Percentiles rank a stretch among this genome's conserved stretches.
Conservation (phyloP, 2,797 vertebrate species). For the Apodemus agrarius region DNA sequence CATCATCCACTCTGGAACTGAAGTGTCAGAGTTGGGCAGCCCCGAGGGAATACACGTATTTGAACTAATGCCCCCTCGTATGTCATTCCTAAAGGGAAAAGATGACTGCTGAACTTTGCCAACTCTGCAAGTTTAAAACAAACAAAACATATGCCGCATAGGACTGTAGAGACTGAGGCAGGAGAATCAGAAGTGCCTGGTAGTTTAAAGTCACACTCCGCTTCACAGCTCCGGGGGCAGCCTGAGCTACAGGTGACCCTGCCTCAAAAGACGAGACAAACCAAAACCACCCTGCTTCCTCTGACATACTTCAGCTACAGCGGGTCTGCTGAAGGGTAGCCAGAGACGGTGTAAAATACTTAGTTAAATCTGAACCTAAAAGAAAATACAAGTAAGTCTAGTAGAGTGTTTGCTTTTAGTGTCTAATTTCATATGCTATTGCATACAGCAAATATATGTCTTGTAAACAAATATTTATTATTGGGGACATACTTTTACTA, state of each 20-base stretch:
- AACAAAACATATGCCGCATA: neutral
- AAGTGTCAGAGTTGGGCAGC: neutral
- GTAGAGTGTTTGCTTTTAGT: neutral
- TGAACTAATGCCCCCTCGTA: neutral
- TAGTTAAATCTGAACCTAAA: conserved; percentile 42
- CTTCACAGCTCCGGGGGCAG: neutral
- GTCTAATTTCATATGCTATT: conserved; percentile 9
- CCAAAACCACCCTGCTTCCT: neutral
- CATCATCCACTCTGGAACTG: neutral
- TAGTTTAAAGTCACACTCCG: neutral
- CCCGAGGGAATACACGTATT: neutral
- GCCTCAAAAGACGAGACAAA: neutral
- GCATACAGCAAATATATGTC: neutral
- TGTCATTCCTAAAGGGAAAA: neutral
- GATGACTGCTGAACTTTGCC: neutral
- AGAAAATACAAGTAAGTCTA: conserved; percentile 3
- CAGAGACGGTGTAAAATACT: neutral
- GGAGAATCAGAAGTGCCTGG: neutral
- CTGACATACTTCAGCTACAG: neutral
- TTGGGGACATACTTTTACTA: neutral
- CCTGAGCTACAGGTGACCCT: neutral
- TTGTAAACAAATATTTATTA: conserved; percentile 8
- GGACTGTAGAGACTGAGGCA: neutral
- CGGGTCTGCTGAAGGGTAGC: neutral
- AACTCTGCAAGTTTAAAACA: neutral